Evolutionary conservation across 2,888 invertebrate species (phyloP).

Genomic region (Notodonta dromedarius): DNA sequence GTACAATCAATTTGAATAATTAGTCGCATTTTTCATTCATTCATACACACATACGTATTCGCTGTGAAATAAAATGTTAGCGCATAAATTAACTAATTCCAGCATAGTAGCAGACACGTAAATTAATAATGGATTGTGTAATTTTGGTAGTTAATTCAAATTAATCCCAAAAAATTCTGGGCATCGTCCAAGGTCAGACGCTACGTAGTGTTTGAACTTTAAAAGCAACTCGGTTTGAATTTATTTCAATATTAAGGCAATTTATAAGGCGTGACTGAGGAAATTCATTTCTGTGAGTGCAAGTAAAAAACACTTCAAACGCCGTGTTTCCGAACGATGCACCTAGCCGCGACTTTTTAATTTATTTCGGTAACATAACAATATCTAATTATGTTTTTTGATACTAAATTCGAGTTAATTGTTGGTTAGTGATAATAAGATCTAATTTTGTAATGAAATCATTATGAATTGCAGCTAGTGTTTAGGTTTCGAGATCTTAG

Average conservation of each 20-base stretch:
- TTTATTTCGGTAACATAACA: slow-evolving; percentile 18
- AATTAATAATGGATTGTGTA: slow-evolving; percentile 32
- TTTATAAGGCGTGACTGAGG: slow-evolving; percentile 69
- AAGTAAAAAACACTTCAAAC: slow-evolving; percentile 38
- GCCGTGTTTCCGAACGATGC: slow-evolving; percentile 32
- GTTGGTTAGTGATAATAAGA: slow-evolving; percentile 3
- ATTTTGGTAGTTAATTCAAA: slow-evolving; percentile 40
- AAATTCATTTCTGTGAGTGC: slow-evolving; percentile 35
- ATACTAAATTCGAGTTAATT: slow-evolving; percentile 29
- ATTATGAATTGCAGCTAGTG: not conserved
- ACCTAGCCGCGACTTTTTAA: slow-evolving; percentile 21
- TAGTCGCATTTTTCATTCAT: slow-evolving; percentile 51
- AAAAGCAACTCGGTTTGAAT: slow-evolving; percentile 45
- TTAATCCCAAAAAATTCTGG: slow-evolving; percentile 44
- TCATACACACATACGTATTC: slow-evolving; percentile 26
- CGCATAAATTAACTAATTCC: slow-evolving; percentile 50
- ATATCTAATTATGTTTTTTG: slow-evolving; percentile 17
- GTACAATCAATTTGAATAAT: slow-evolving; percentile 19
- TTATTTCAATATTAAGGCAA: slow-evolving; percentile 60
- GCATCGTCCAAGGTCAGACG: slow-evolving; percentile 55
- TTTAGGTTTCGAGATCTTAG: not conserved
- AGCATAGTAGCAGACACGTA: slow-evolving; percentile 43
- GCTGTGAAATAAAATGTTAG: slow-evolving; percentile 35
- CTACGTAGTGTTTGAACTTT: slow-evolving; percentile 47
- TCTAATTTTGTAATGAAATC: not conserved